phyloP scores from a whole-genome alignment of 2,888 invertebrate species.

The Dolichomitus sp. region DNA sequence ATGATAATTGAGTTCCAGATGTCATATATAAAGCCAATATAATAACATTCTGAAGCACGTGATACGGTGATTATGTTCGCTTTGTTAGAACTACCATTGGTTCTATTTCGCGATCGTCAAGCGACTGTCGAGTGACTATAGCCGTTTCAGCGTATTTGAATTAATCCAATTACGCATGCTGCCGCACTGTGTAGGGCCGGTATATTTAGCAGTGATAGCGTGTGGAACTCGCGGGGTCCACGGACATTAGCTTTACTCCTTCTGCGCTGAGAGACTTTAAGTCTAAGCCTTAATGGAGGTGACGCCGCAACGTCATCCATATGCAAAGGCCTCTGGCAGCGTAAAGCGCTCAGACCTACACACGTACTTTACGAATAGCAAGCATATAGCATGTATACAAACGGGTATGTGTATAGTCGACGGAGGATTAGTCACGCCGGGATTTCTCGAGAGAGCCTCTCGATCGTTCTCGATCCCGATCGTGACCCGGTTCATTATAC shows the following conservation, averaged over 20 bases:
- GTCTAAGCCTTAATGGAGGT: conserved; percentile 79
- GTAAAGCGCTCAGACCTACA: conserved; percentile 58
- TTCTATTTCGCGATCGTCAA: conserved; percentile 31
- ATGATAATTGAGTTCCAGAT: neutral
- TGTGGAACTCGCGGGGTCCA: conserved; percentile 68
- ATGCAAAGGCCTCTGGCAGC: conserved; percentile 74
- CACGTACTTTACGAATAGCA: conserved; percentile 7
- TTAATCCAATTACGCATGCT: conserved; percentile 83
- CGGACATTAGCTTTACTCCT: conserved; percentile 74
- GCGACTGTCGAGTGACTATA: neutral
- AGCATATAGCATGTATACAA: conserved; percentile 20
- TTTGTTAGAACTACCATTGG: conserved; percentile 34
- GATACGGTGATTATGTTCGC: conserved; percentile 17
- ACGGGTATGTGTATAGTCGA: conserved; percentile 7
- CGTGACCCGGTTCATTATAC: conserved; percentile 48
- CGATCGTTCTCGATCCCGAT: conserved; percentile 53
- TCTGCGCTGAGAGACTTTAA: conserved; percentile 71
- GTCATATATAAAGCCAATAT: conserved; percentile 11
- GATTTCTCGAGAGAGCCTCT: conserved; percentile 49
- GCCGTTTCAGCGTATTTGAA: conserved; percentile 74
- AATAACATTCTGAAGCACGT: conserved; percentile 24
- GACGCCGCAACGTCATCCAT: conserved; percentile 78
- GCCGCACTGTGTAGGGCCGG: conserved; percentile 23
- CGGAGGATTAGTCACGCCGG: conserved; percentile 78
- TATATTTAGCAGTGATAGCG: conserved; percentile 54